Conservation (phyloP, 2,888 invertebrate species). For the Chrysina gloriosa region DNA sequence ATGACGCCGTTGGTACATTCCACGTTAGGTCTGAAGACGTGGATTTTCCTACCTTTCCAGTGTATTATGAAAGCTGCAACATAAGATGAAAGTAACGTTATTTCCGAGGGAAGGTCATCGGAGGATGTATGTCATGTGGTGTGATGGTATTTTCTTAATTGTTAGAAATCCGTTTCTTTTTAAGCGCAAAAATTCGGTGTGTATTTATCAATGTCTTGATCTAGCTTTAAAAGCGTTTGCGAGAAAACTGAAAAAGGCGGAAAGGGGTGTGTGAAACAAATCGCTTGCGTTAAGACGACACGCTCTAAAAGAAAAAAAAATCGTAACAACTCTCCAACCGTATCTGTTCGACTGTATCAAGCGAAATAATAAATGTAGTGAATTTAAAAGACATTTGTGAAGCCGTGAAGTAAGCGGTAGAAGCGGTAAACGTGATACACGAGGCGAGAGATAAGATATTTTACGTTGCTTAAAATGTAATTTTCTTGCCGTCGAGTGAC, state of each 20-base stretch:
- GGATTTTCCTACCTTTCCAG: constrained; percentile 87
- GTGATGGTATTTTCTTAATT: too few relatives aligned
- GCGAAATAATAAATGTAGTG: constrained; percentile 32
- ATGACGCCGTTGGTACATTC: constrained; percentile 96
- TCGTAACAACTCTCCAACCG: neutral
- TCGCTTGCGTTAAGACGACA: constrained; percentile 14
- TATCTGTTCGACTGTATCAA: neutral
- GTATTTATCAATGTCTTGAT: neutral
- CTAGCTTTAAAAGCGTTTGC: neutral
- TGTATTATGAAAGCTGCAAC: constrained; percentile 82
- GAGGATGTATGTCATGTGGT: too few relatives aligned
- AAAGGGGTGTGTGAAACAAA: constrained; percentile 8
- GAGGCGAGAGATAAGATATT: neutral
- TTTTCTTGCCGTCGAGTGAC: neutral
- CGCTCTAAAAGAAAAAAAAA: neutral
- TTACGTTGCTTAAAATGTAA: neutral
- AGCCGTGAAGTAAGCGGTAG: neutral
- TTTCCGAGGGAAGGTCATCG: too few relatives aligned
- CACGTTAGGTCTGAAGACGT: constrained; percentile 90
- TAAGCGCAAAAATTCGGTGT: neutral
- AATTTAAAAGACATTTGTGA: neutral
- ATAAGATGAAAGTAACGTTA: neutral
- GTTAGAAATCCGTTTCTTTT: neutral
- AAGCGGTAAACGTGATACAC: constrained; percentile 4
- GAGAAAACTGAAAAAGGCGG: neutral